Percentiles rank a stretch among this genome's conserved stretches.
phyloP scores from a whole-genome alignment of 2,113 vertebrate species.

The Bolborhynchus lineola region DNA sequence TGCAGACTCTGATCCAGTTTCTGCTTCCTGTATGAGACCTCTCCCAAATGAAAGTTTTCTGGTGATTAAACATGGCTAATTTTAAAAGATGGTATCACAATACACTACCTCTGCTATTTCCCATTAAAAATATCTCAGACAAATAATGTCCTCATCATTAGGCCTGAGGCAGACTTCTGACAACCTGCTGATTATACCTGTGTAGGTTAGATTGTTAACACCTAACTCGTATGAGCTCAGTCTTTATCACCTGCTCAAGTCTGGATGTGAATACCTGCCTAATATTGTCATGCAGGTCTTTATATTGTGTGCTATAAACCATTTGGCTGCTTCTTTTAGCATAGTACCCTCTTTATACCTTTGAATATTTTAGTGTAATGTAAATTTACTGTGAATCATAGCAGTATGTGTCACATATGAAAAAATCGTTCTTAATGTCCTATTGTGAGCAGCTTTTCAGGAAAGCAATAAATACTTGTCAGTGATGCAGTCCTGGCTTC shows the following conservation, averaged over 20 bases:
- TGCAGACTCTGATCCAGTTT: not conserved
- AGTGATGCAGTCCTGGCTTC: not conserved
- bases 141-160: conserved; percentile 15
- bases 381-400: not conserved
- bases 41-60: not conserved
- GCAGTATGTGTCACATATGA: not conserved
- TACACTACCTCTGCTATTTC: not conserved
- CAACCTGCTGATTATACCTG: not conserved
- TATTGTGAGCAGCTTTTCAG: not conserved
- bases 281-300: not conserved
- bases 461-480: not conserved
- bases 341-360: not conserved
- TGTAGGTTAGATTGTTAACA: not conserved
- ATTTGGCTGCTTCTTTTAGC: not conserved
- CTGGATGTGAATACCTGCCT: not conserved
- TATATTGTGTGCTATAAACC: not conserved
- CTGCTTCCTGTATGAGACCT: not conserved
- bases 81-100: conserved; percentile 23
- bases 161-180: not conserved
- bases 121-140: conserved; percentile 10
- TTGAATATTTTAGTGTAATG: not conserved
- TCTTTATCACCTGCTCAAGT: not conserved
- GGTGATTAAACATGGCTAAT: conserved; percentile 26
- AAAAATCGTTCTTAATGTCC: not conserved
- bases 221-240: not conserved